Evolutionary conservation across 2,113 vertebrate species (phyloP), one percentile per base, ranked within the genome.

Genomic region (Etheostoma cragini): DNA sequence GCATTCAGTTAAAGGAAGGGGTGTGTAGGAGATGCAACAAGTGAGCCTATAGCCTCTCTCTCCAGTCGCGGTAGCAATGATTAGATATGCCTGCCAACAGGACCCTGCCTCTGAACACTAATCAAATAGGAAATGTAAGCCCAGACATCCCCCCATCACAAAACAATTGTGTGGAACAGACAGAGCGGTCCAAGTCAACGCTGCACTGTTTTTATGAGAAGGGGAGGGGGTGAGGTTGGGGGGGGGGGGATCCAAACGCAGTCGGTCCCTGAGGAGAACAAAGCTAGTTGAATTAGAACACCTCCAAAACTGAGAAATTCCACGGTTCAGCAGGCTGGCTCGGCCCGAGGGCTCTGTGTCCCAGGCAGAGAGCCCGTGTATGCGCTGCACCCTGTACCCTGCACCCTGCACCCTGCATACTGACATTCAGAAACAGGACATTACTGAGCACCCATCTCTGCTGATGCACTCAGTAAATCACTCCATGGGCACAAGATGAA

Each of bases 51-150:
- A 60, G 82, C 70, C 62, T 72, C 78, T 81, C 78, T 87, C 80
- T 88, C 69, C 72, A 67, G 82, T 68, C 67, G 26, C 83, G 12
- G 94, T 92, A 94, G 96, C 91, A 83, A 94, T 91, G 90, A 93
- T 92, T 89, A 91, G 90, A 87, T 78, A 91, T 84, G 87, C 78
- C 85, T 93, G 91, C 87, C 93, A 93, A 89, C 91, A 78, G 85
- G 80, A 79, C 61, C 74, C 86, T 81, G 84, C 83, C 88, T 87
- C 88, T 90, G 62, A 91, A 76, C 88, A 80, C 92, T 89, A 93
- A 93, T 94, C 91, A 92, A 94, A 94, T 85, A 92, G 92, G 92
- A 93, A 94, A 94, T 86, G 87, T 91, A 87, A 81, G 82, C 84
- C 85, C 78, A 92, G 90, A 94, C 89, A 82, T 87, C 86, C 86